Base-by-base conservation (phyloP, 2,113 vertebrate species). In the Piaya cayana region DNA sequence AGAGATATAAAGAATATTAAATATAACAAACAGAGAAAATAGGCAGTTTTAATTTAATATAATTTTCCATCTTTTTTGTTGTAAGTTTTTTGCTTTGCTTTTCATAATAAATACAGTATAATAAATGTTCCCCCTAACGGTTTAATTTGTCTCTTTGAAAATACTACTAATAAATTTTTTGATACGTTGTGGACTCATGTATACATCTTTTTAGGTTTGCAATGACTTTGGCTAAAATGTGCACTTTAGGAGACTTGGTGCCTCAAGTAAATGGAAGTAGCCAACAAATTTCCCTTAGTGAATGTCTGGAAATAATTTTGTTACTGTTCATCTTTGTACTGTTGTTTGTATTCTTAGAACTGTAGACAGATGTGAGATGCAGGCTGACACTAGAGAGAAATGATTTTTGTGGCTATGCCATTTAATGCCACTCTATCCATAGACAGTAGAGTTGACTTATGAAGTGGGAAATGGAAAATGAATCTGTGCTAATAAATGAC, bases 101-200 rank as follows among this genome's bases (percentile, higher is more conserved):
- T 68, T 56, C 17, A 53, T 52, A 2, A 77, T 36, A 82, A 81
- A 19, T 26, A 26, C 12, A 52, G 29, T 7, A 3, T 23, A 43
- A 71, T 60, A 75, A 67, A n/a, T 60, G 5, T 77, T 86, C 86
- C 8, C 8, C 64, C 19, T 59, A 62, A n/a, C 5, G 4, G 14
- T 7, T 36, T 59, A 32, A 65, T 60, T 60, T 67, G 1, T 52
- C 5, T 68, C 12, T 82, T 67, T 77, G 36, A 84, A 86, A 89
- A 45, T 43, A 21, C 36, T 26, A 8, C 4, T 39, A 21, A 30
- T 42, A 67, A 3, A 9, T 58, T 88, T 79, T 43, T 26, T 26
- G 6, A 18, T 12, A 25, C 0, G 0, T 17, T 56, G 6, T 72
- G 21, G 52, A 80, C 74, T 2, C 5, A 45, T 27, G 5, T 16